Percentiles rank a stretch among this genome's conserved stretches.
These are phyloP conservation scores for Kradibia gibbosae DNA, from an alignment of 1,140 invertebrate species.

Conservation along the genomic window DNA sequence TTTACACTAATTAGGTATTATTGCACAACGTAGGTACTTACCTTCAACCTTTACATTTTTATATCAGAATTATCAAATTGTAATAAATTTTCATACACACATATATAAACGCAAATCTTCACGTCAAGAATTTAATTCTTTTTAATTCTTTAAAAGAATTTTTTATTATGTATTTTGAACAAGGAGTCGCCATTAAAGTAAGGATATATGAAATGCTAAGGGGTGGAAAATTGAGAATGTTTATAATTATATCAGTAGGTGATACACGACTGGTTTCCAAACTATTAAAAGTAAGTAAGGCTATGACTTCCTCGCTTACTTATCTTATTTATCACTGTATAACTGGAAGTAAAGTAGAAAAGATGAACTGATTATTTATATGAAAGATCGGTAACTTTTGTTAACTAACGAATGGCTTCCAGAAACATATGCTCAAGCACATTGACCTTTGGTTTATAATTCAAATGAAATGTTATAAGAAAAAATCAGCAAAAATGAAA, in stretches of 20 bases:
- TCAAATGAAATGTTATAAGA: neutral
- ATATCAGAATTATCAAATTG: too few relatives aligned
- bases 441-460: conserved; percentile 7
- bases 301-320: neutral
- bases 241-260: conserved; percentile 63
- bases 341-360: conserved; percentile 53
- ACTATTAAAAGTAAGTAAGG: conserved; percentile 70
- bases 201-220: conserved; percentile 21
- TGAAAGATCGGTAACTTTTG: conserved; percentile 4
- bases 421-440: neutral
- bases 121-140: too few relatives aligned
- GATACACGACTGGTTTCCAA: conserved; percentile 64
- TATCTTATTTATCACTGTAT: neutral
- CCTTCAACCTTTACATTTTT: too few relatives aligned
- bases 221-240: conserved; percentile 43
- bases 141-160: too few relatives aligned
- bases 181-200: conserved; percentile 59
- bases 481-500: neutral
- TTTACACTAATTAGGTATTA: too few relatives aligned
- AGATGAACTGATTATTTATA: conserved; percentile 70
- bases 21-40: too few relatives aligned
- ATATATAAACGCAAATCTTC: too few relatives aligned
- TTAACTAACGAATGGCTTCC: neutral
- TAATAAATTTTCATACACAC: too few relatives aligned
- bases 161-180: too few relatives aligned